phyloP scores from a whole-genome alignment of 2,888 invertebrate species.

The Hipparchia sbordonii region DNA sequence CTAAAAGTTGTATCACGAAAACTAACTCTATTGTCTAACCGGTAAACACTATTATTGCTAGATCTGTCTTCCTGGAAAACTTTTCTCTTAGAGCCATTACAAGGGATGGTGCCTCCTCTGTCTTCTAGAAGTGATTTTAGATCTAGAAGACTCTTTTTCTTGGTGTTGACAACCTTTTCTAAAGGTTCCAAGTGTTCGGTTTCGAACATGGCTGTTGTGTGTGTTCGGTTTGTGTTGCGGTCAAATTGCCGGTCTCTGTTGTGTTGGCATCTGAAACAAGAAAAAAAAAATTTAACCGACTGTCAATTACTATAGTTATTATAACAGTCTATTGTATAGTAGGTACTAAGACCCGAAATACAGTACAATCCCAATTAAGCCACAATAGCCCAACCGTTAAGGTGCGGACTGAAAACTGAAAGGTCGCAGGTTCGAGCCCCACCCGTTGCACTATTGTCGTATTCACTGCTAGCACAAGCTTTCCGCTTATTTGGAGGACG shows the following conservation, averaged over 20 bases:
- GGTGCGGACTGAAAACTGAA: too few species aligned
- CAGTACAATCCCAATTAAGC: too few species aligned
- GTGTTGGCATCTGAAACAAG: constrained; percentile 73
- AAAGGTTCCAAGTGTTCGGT: constrained; percentile 56
- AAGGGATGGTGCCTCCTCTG: constrained; percentile 64
- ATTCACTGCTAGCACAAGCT: too few species aligned
- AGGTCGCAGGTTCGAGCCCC: too few species aligned
- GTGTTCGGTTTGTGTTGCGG: constrained; percentile 49
- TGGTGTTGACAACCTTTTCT: constrained; percentile 63
- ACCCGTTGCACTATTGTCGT: too few species aligned
- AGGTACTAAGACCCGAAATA: too few species aligned
- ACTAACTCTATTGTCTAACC: constrained; percentile 60
- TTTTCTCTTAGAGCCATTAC: constrained; percentile 42
- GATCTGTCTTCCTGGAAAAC: constrained; percentile 49
- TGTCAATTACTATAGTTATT: not conserved
- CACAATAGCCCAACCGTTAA: too few species aligned
- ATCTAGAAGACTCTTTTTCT: constrained; percentile 67
- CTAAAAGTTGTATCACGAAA: constrained; percentile 48
- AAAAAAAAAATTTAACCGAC: constrained; percentile 31
- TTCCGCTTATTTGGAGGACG: too few species aligned
- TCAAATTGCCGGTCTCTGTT: constrained; percentile 72
- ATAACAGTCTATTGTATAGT: too few species aligned
- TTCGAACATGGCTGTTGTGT: constrained; percentile 52
- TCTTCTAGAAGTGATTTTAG: constrained; percentile 75
- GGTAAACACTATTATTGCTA: constrained; percentile 63